Conservation (phyloP, 2,888 invertebrate genomes). For the Pediacus dermestoides region DNA sequence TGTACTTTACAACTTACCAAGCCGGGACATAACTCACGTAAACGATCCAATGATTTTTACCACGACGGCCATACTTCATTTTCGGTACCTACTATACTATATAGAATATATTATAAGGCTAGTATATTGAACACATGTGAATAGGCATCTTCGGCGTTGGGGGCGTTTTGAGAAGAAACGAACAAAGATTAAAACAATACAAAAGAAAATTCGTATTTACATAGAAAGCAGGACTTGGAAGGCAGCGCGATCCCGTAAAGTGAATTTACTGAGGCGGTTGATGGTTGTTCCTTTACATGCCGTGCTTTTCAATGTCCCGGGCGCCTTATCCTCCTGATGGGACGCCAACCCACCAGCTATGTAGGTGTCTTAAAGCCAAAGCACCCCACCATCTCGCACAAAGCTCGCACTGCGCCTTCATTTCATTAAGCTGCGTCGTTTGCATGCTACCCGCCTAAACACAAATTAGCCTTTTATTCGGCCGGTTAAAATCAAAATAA, state of each 20-base stretch:
- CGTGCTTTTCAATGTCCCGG: conserved; percentile 36
- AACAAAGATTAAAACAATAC: conserved; percentile 44
- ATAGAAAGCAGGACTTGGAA: conserved; percentile 41
- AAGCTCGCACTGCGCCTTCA: no score
- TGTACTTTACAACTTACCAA: background rate
- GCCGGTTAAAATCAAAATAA: no score
- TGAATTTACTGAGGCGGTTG: conserved; percentile 43
- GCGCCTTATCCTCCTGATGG: conserved; percentile 3
- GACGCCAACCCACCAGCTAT: conserved; percentile 12
- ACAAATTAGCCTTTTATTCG: no score
- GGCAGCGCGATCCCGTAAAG: conserved; percentile 42
- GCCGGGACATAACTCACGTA: no score
- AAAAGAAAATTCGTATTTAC: conserved; percentile 44
- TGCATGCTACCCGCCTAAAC: conserved; percentile 10
- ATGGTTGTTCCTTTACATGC: conserved; percentile 41
- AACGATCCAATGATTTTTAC: no score
- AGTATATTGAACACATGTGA: no score
- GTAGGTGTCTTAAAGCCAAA: no score
- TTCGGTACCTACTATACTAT: no score
- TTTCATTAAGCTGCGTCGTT: conserved; percentile 26
- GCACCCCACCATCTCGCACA: no score
- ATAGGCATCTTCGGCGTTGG: no score
- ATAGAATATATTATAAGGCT: no score
- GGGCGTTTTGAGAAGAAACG: conserved; percentile 24
- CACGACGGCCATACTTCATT: no score